Base-by-base conservation (phyloP, 2,888 invertebrate species). In the Epiblema foenella region DNA sequence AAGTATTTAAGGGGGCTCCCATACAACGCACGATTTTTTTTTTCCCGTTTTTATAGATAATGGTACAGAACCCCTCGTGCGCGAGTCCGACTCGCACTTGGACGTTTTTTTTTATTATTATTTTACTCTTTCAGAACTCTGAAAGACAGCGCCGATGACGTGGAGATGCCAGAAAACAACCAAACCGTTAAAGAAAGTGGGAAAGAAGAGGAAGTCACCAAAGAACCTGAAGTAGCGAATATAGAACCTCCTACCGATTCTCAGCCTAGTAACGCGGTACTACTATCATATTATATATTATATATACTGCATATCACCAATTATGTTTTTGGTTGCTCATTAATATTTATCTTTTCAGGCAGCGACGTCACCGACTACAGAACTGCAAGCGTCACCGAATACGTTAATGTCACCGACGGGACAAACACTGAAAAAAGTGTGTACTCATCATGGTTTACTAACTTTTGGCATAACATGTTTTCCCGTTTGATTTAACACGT, bases 381-480 rank as follows among this genome's bases (percentile, higher is more conserved):
- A 75, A n/a, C n/a, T 58, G 8, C 65, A 70, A 42, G 17, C n/a
- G 9, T 51, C 39, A 9, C 67, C 52, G 33, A 75, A 79, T 46
- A 75, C 85, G 33, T 73, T 91, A 15, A 80, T 91, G 8, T 90
- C 90, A 5, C 92, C 91, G 0, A 81, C 88, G 46, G 91, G 90
- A 69, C 91, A 91, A 75, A 86, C 90, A 1, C 80, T 93, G 54
- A 93, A 92, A 79, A 92, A 92, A 81, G 93, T 91, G 83, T 72
- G 74, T 59, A 11, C 17, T 33, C 33, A 39, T 29, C 29, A 7
- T 33, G 9, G 33, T 33, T 33, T 33, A 33, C 24, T 24, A 4
- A 24, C 2, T 24, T 24, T 24, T 24, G 24, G 24, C 24, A 24
- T 24, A 24, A 24, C 24, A 24, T 24, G 24, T 24, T 24, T 1